Evolutionary conservation across 1,140 invertebrate species (phyloP).

Genomic region (Rhopalosiphum maidis): DNA sequence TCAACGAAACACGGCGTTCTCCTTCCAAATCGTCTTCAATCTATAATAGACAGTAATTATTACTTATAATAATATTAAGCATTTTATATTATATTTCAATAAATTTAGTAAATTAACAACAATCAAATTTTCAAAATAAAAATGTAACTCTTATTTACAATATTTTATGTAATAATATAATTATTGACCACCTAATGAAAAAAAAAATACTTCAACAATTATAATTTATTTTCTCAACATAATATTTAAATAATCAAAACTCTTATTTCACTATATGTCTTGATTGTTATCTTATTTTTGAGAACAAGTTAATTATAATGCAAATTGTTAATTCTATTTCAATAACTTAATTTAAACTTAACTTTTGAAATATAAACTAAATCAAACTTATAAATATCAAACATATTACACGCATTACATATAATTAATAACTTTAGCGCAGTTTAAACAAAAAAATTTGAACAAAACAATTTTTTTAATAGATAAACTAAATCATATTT

Average conservation of each 20-base stretch:
- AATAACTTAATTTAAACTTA: too few species aligned
- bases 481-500: neutral
- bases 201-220: neutral
- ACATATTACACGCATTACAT: too few species aligned
- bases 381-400: too few species aligned
- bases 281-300: too few species aligned
- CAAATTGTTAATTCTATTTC: too few species aligned
- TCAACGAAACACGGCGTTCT: conserved; percentile 68
- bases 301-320: too few species aligned
- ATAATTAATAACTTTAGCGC: too few species aligned
- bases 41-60: conserved; percentile 59
- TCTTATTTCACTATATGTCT: too few species aligned
- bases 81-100: neutral
- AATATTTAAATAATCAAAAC: neutral
- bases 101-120: neutral
- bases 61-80: neutral
- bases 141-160: neutral
- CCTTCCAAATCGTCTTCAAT: conserved; percentile 68
- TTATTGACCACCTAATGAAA: neutral
- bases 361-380: too few species aligned
- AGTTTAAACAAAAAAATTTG: neutral
- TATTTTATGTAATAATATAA: neutral
- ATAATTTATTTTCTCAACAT: neutral
- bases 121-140: neutral
- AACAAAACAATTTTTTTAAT: neutral